Conservation (phyloP, 2,797 vertebrate genomes). For the Microcaecilia unicolor region DNA sequence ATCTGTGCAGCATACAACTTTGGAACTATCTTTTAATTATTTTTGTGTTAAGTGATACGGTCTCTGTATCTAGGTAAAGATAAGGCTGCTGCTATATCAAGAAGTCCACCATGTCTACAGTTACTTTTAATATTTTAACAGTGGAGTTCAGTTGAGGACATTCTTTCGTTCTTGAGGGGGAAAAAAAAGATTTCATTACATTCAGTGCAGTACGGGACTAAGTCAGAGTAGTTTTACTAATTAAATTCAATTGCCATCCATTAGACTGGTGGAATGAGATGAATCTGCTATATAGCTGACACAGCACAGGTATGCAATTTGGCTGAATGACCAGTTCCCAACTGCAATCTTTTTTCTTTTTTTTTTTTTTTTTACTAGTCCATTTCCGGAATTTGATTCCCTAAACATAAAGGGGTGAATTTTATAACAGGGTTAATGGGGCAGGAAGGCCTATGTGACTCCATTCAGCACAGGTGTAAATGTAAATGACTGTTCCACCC, state of each 20-base stretch:
- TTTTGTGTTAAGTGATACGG: slow-evolving; percentile 55
- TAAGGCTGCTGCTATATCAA: slow-evolving; percentile 44
- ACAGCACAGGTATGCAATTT: slow-evolving; percentile 92
- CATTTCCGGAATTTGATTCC: slow-evolving; percentile 37
- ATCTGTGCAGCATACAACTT: slow-evolving; percentile 65
- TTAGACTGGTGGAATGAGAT: slow-evolving; percentile 89
- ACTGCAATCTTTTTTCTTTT: slow-evolving; percentile 50
- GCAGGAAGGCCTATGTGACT: no score
- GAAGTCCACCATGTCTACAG: slow-evolving; percentile 40
- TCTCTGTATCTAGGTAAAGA: slow-evolving; percentile 51
- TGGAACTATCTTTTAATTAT: slow-evolving; percentile 59
- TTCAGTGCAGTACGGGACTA: slow-evolving; percentile 63
- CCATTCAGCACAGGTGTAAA: no score
- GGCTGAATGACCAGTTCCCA: slow-evolving; percentile 74
- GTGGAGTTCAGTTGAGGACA: slow-evolving; percentile 51
- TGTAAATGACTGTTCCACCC: no score
- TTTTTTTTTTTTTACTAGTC: slow-evolving; percentile 59
- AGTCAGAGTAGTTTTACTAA: slow-evolving; percentile 88
- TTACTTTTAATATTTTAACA: slow-evolving; percentile 54
- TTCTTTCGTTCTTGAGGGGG: slow-evolving; percentile 40
- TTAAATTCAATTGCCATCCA: slow-evolving; percentile 96
- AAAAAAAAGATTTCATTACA: slow-evolving; percentile 59
- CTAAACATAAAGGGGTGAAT: slow-evolving; percentile 19
- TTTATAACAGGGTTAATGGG: no score
- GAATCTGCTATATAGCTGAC: slow-evolving; percentile 82